Conservation (phyloP, 2,113 vertebrate genomes). For the Odontesthes bonariensis region DNA sequence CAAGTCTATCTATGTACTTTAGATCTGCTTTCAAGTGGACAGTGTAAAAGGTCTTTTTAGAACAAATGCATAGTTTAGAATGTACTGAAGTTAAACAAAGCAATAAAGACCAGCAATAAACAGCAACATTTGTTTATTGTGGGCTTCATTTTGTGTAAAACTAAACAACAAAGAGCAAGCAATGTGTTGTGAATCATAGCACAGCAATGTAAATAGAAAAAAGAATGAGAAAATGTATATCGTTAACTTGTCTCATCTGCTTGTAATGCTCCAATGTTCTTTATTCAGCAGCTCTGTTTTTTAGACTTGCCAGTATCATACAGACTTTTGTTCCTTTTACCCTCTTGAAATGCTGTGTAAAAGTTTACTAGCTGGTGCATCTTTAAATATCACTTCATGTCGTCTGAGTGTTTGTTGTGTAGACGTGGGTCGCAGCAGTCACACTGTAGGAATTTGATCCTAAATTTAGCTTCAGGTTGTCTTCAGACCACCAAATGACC, state of each 20-base stretch:
- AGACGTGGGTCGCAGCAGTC: background rate
- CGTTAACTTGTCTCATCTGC: background rate
- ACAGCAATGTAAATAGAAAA: background rate
- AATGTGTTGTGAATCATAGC: background rate
- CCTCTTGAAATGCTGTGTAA: too few relatives aligned
- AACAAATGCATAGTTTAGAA: background rate
- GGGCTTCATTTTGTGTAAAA: background rate
- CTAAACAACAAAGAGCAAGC: background rate
- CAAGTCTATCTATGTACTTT: background rate
- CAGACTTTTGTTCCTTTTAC: too few relatives aligned
- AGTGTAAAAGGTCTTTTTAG: background rate
- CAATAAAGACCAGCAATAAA: background rate
- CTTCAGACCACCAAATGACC: constrained; percentile 4
- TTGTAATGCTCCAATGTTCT: background rate
- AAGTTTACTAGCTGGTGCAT: background rate
- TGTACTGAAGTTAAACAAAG: background rate
- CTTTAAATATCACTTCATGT: background rate
- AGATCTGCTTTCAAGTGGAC: constrained; percentile 7
- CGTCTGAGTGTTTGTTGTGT: background rate
- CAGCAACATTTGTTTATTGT: background rate
- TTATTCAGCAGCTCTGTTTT: background rate
- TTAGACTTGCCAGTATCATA: background rate
- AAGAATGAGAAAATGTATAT: background rate
- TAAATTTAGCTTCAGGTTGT: background rate
- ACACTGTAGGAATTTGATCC: background rate